Evolutionary conservation across 2,888 invertebrate species (phyloP), one percentile per base, ranked within the genome.

Genomic region (Panzeria rudis): DNA sequence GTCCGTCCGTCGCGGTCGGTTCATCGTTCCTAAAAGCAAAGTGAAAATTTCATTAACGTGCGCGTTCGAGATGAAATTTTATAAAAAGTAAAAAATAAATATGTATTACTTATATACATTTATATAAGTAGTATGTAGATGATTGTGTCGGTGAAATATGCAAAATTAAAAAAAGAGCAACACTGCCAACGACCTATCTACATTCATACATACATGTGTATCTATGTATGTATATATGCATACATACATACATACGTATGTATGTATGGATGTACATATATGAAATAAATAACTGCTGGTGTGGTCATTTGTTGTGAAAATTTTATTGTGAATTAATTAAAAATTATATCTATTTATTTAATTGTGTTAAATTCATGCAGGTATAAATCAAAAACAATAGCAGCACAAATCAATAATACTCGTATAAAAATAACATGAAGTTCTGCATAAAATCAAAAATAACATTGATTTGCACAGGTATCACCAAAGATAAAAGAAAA

Each of bases 21-120:
- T 41, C 8, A 38, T 54, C 71, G 29, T 61, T 52, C n/a, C 7
- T 61, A 32, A 78, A 79, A 72, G 17, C 72, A 64, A 56, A 66
- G 50, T 81, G 41, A 75, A 73, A 75, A 61, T 81, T 73, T 79
- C 44, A 72, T 72, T 72, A 64, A 52, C 41, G 71, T 47, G 71
- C 44, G 69, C 61, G 56, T 59, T 13, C 38, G 35, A 72, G 29
- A 41, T 73, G n/a, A 73, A 38, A 62, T 52, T 62, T n/a, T n/a
- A n/a, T n/a, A n/a, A 54, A 68, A 71, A 56, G 5, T 4, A 54
- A 52, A 13, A 56, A 56, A 13, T n/a, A 41, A 54, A 69, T 41
- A 59, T 29, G 11, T 23, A 13, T 11, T 35, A 35, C 35, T 3
- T 38, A 38, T 13, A 11, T 13, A 38, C 11, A 3, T 38, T 11